Evolutionary conservation across 2,797 vertebrate genomes (phyloP).

Genomic region (Sebastes minor): DNA sequence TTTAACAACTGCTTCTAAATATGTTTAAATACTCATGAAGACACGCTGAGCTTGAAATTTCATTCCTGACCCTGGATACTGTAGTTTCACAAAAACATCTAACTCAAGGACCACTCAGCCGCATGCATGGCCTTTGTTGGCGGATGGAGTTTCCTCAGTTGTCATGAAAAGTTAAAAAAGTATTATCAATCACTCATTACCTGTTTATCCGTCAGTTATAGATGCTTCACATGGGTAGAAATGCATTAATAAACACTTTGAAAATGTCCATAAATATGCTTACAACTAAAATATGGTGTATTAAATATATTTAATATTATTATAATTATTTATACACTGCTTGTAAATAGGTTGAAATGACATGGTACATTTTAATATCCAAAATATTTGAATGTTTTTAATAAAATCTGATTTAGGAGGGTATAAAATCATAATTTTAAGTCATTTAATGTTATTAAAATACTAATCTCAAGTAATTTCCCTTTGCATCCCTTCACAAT

Average conservation of each 20-base stretch:
- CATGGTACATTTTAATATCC: neutral
- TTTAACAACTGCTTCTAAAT: neutral
- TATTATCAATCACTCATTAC: neutral
- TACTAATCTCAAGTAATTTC: neutral
- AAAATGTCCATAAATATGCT: neutral
- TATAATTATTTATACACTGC: neutral
- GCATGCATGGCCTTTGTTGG: neutral
- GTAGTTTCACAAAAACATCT: neutral
- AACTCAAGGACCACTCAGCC: neutral
- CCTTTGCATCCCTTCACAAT: neutral
- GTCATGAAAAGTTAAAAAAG: neutral
- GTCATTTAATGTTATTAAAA: neutral
- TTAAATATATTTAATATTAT: neutral
- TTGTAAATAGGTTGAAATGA: neutral
- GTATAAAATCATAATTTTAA: neutral
- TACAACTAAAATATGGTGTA: neutral
- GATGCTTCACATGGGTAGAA: neutral
- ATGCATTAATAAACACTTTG: neutral
- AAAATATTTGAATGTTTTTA: neutral
- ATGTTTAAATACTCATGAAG: neutral
- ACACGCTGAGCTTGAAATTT: neutral
- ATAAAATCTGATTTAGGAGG: neutral
- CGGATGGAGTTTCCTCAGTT: neutral
- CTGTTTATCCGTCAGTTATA: neutral
- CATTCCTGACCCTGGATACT: neutral